Percentiles rank a stretch among this genome's conserved stretches.
phyloP scores from a whole-genome alignment of 2,888 invertebrate genomes.

The Diloba caeruleocephala region DNA sequence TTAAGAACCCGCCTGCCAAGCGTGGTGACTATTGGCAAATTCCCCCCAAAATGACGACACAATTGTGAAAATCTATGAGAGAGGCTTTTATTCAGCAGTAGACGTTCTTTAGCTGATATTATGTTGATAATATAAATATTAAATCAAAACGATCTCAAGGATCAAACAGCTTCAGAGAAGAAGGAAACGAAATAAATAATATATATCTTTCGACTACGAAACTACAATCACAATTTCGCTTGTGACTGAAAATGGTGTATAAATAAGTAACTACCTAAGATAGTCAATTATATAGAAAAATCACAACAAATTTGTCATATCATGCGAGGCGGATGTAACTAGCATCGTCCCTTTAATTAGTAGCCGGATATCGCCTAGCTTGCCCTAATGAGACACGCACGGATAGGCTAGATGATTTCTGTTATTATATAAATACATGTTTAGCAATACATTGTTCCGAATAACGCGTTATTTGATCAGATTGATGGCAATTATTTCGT shows the following conservation, averaged over 20 bases:
- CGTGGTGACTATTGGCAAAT: no score
- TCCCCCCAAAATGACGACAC: no score
- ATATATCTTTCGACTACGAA: conserved; percentile 10
- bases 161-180: no score
- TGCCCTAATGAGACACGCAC: conserved; percentile 78
- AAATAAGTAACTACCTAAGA: conserved; percentile 12
- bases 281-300: conserved; percentile 68
- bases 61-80: no score
- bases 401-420: conserved; percentile 62
- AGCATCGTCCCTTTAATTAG: conserved; percentile 76
- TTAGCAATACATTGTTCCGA: conserved; percentile 15
- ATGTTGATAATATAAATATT: no score
- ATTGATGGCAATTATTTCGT: no score
- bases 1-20: no score
- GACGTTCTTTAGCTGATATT: no score
- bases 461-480: neutral
- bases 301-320: conserved; percentile 74
- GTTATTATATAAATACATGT: conserved; percentile 11
- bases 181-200: neutral
- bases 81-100: no score
- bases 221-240: conserved; percentile 2
- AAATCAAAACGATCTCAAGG: no score
- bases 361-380: conserved; percentile 75
- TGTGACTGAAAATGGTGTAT: conserved; percentile 8
- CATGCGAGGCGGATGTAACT: conserved; percentile 68